Conservation (phyloP, 2,797 vertebrate species). For the Phoxinus dragarum region DNA sequence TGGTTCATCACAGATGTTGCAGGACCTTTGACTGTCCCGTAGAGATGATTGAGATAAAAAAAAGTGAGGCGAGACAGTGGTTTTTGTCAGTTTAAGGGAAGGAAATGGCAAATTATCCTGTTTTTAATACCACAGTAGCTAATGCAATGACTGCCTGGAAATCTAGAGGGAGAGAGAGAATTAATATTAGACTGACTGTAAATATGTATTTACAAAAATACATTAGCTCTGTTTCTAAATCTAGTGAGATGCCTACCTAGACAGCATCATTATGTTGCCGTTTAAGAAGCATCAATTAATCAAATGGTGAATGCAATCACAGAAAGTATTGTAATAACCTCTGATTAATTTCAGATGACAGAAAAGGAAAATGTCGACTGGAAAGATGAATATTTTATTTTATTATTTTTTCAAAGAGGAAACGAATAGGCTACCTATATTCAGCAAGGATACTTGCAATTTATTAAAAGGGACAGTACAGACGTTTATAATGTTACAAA, state of each 20-base stretch:
- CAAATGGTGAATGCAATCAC: neutral
- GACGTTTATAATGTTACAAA: neutral
- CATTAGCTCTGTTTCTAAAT: neutral
- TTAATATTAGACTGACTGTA: neutral
- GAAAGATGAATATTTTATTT: neutral
- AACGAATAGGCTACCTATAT: neutral
- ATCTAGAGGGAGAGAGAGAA: neutral
- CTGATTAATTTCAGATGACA: neutral
- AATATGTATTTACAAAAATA: neutral
- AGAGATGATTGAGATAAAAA: neutral
- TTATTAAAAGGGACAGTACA: neutral
- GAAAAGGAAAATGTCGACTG: neutral
- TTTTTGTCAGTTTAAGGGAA: neutral
- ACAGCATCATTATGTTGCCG: neutral
- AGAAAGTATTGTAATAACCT: neutral
- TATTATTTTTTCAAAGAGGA: neutral
- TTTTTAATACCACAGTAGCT: conserved; percentile 37
- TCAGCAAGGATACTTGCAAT: neutral
- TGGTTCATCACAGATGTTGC: conserved; percentile 75
- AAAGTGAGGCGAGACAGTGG: neutral
- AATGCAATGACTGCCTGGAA: neutral
- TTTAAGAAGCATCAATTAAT: neutral
- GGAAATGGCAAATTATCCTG: conserved; percentile 32
- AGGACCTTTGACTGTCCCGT: conserved; percentile 71
- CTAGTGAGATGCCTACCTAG: neutral